These are phyloP conservation scores for Drosophila subquinaria DNA, from an alignment of 2,888 invertebrate species.

Conservation along the genomic window DNA sequence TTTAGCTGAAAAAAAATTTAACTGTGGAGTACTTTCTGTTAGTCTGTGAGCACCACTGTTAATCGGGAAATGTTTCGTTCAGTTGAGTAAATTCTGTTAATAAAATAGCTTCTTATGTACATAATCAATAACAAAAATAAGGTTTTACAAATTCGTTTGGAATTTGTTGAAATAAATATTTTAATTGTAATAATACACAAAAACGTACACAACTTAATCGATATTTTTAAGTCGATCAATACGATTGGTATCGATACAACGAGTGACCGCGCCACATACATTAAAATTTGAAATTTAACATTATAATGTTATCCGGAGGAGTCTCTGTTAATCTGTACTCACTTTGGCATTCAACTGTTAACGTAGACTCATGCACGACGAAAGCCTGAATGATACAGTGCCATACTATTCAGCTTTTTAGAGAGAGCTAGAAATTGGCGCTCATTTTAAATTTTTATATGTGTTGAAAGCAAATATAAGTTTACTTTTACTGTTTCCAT, in stretches of 20 bases:
- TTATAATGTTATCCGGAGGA: neutral
- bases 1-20: too few relatives aligned
- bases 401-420: neutral
- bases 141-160: too few relatives aligned
- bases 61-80: slow-evolving; percentile 1
- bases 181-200: too few relatives aligned
- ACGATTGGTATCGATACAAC: neutral
- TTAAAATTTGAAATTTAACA: neutral
- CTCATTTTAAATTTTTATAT: neutral
- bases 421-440: neutral
- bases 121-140: too few relatives aligned
- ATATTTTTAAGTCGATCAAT: neutral
- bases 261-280: neutral
- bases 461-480: neutral
- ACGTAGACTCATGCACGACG: neutral
- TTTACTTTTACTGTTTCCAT: neutral
- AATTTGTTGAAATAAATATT: too few relatives aligned
- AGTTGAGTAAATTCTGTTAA: neutral
- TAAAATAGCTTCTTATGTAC: too few relatives aligned
- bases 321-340: neutral
- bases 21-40: neutral
- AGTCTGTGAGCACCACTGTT: neutral
- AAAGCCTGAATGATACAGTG: slow-evolving; percentile 9
- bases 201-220: neutral
- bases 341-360: slow-evolving; percentile 7